Evolutionary conservation across 2,797 vertebrate species (phyloP), one percentile per base, ranked within the genome.

Genomic region (Carcharodon carcharias): DNA sequence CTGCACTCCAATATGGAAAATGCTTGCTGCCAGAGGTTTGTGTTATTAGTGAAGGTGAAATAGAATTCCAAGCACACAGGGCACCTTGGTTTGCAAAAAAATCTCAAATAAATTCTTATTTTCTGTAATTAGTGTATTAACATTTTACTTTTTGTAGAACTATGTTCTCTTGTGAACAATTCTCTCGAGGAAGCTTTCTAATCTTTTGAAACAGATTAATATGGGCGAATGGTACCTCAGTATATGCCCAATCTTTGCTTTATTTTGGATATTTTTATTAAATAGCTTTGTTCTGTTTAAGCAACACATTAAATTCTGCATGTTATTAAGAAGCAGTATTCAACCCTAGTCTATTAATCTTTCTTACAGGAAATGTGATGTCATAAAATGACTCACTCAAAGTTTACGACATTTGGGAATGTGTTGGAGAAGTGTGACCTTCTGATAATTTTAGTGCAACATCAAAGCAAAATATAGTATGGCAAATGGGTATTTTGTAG

Each of bases 251-350:
- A 67, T 93, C 40, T 95, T 69, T 69, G 65, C 40, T 26, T 56
- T 54, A 31, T 50, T 54, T 54, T 95, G 93, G 26, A 95, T 95
- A 95, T 69, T 95, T 95, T 61, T 69, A 95, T 69, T 95, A 45
- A 50, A 69, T 67, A 67, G 92, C 40, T 67, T 95, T 95, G 28
- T 73, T 73, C 69, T 35, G 50, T 77, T 54, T n/a, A 73, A 77
- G 69, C 31, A 95, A 56, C 69, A 58, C 23, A 94, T 95, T 71
- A 56, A 54, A 77, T 95, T 95, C 45, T 95, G 67, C 67, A 95
- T 31, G 8, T 56, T 35, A 3, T 31, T 31, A 77, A 56, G 69
- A 95, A 77, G 54, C 50, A 73, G 14, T 56, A 95, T 16, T n/a
- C 31, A 71, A n/a, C 50, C 28, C 94, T 28, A 54, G 16, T 61